phyloP scores from a whole-genome alignment of 2,797 vertebrate genomes.

The Hozukius guyotensis region DNA sequence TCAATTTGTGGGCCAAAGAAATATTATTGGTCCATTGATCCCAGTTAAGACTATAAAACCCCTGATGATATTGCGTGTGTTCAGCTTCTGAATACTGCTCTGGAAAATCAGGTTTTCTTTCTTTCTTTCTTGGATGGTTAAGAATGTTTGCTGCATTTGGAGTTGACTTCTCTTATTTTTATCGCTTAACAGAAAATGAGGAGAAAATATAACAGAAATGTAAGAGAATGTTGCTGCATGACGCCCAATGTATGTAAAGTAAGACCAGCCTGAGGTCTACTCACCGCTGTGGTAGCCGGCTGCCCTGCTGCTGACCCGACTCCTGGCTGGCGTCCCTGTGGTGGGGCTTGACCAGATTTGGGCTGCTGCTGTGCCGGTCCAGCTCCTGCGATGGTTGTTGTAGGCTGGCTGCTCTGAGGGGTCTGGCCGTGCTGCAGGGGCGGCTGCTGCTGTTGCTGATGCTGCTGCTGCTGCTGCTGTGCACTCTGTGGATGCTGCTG shows the following conservation, averaged over 20 bases:
- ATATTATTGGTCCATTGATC: too few relatives aligned
- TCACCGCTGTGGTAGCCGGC: conserved; percentile 83
- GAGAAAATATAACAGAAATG: too few relatives aligned
- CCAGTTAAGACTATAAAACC: too few relatives aligned
- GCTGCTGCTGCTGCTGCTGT: conserved; percentile 36
- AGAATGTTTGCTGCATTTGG: too few relatives aligned
- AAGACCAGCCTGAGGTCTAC: conserved; percentile 41
- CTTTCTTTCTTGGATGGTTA: too few relatives aligned
- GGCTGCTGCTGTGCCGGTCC: conserved; percentile 76
- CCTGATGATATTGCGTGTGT: too few relatives aligned
- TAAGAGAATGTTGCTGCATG: too few relatives aligned
- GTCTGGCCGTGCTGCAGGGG: conserved; percentile 73
- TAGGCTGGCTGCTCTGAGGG: conserved; percentile 68
- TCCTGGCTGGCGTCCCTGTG: conserved; percentile 79
- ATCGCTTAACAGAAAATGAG: too few relatives aligned
- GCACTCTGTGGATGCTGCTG: conserved; percentile 49
- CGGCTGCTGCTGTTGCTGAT: conserved; percentile 72
- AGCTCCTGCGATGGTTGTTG: conserved; percentile 66
- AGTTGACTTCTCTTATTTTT: too few relatives aligned
- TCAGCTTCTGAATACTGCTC: too few relatives aligned
- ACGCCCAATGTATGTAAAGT: neutral
- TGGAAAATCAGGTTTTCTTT: too few relatives aligned
- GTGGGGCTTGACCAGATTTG: conserved; percentile 73
- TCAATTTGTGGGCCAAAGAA: too few relatives aligned
- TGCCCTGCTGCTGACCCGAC: conserved; percentile 72